Conservation (phyloP, 2,797 vertebrate species). For the Myotis myotis region DNA sequence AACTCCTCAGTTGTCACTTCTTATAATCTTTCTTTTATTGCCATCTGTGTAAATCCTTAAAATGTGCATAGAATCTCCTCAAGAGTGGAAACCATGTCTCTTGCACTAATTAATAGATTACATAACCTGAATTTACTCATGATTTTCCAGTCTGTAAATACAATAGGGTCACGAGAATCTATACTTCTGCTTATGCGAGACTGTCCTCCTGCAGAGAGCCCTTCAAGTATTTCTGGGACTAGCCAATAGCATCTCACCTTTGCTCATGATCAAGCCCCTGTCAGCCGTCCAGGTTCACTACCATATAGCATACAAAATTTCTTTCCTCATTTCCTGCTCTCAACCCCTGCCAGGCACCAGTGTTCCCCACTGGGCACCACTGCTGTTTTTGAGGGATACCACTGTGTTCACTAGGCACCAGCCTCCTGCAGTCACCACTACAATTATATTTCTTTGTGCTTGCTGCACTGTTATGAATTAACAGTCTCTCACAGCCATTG, state of each 20-base stretch:
- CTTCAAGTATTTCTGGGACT: not conserved
- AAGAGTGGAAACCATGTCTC: not conserved
- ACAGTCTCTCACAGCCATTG: slow-evolving; percentile 44
- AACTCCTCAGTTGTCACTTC: not conserved
- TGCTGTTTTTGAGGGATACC: slow-evolving; percentile 38
- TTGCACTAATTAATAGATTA: not conserved
- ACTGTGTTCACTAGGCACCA: slow-evolving; percentile 46
- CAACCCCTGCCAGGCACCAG: not conserved
- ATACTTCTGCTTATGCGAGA: not conserved
- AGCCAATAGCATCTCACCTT: not conserved
- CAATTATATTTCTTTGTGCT: slow-evolving; percentile 57
- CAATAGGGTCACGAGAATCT: not conserved
- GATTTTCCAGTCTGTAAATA: not conserved
- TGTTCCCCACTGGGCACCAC: slow-evolving; percentile 3
- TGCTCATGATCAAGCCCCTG: not conserved
- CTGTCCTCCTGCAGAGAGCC: not conserved
- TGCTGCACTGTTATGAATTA: slow-evolving; percentile 63
- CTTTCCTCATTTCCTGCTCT: slow-evolving; percentile 55
- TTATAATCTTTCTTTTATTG: not conserved
- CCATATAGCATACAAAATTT: not conserved
- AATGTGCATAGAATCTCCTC: not conserved
- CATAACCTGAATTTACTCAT: not conserved
- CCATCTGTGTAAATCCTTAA: not conserved
- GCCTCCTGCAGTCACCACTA: slow-evolving; percentile 52
- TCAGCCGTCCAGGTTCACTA: not conserved